A percentile compares a stretch with the other conserved stretches of the same genome.
phyloP scores from a whole-genome alignment of 2,888 invertebrate species.

The Conchocele bisecta region DNA sequence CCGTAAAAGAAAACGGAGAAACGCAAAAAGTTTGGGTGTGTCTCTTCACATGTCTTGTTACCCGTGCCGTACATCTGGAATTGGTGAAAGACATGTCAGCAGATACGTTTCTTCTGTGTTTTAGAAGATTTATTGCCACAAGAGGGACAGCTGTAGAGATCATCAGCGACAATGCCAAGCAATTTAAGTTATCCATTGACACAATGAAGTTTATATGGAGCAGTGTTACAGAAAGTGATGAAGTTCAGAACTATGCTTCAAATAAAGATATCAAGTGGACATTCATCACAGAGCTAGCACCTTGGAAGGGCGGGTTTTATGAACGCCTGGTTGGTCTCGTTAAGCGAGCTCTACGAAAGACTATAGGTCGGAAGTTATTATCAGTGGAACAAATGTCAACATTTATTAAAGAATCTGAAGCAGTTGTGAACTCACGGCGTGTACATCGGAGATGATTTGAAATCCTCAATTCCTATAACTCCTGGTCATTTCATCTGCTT shows the following conservation, averaged over 20 bases:
- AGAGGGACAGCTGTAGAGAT: conserved; percentile 13
- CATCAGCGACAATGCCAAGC: conserved; percentile 8
- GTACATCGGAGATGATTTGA: conserved; percentile 27
- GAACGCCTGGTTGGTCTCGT: conserved; percentile 33
- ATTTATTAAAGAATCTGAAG: conserved; percentile 23
- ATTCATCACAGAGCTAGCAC: conserved; percentile 23
- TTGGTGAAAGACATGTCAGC: conserved; percentile 13
- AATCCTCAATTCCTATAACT: conserved; percentile 6
- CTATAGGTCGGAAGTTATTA: conserved; percentile 14
- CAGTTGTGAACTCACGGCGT: conserved; percentile 27
- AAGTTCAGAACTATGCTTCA: conserved; percentile 8
- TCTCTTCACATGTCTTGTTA: conserved; percentile 16
- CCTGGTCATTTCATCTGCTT: conserved; percentile 27
- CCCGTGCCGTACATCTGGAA: conserved; percentile 16
- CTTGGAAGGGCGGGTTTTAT: conserved; percentile 24
- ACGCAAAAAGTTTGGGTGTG: conserved; percentile 18
- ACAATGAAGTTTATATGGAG: conserved; percentile 2
- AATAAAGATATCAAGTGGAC: conserved; percentile 16
- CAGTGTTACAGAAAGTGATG: background rate
- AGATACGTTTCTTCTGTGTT: conserved; percentile 5
- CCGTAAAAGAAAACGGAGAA: background rate
- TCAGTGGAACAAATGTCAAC: conserved; percentile 17
- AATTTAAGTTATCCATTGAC: conserved; percentile 11
- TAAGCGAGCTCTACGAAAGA: conserved; percentile 21
- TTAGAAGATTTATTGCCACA: conserved; percentile 15